phyloP scores from a whole-genome alignment of 1,140 invertebrate genomes.

The Berghia stephanieae region DNA sequence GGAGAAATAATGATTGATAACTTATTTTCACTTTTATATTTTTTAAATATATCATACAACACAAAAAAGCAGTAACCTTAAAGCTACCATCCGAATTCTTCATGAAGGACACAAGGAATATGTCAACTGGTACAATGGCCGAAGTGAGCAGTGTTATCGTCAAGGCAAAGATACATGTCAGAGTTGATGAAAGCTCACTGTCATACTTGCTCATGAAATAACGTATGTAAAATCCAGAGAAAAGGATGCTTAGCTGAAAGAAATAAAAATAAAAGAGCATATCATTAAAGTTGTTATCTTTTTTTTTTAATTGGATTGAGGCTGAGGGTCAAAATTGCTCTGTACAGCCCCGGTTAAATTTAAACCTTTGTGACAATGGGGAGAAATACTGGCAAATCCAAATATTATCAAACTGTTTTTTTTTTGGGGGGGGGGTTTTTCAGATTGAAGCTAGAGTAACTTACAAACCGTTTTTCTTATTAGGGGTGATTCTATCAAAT shows the following conservation, averaged over 20 bases:
- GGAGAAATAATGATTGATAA: too few relatives aligned
- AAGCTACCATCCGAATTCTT: conserved; percentile 67
- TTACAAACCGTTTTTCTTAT: too few relatives aligned
- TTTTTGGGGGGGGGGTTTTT: too few relatives aligned
- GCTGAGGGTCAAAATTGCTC: too few relatives aligned
- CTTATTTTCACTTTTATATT: too few relatives aligned
- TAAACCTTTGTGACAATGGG: conserved; percentile 4
- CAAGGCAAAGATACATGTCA: conserved; percentile 61
- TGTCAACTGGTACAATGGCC: conserved; percentile 67
- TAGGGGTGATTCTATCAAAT: too few relatives aligned
- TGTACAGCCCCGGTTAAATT: background rate
- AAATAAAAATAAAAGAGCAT: background rate
- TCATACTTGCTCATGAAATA: conserved; percentile 64
- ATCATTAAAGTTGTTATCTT: background rate
- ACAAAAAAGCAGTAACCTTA: conserved; percentile 55
- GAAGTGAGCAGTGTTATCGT: conserved; percentile 65
- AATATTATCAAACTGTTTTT: too few relatives aligned
- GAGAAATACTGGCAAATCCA: too few relatives aligned
- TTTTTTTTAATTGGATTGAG: background rate
- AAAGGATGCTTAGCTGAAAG: conserved; percentile 64
- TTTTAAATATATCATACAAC: conserved; percentile 9
- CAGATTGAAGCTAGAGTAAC: too few relatives aligned
- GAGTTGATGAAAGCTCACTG: conserved; percentile 58
- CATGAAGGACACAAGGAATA: conserved; percentile 69
- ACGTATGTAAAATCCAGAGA: conserved; percentile 64